Percentiles rank a stretch among this genome's conserved stretches.
These are phyloP conservation scores for Dorcus hopei DNA, from an alignment of 2,888 invertebrate genomes.

Conservation along the genomic window DNA sequence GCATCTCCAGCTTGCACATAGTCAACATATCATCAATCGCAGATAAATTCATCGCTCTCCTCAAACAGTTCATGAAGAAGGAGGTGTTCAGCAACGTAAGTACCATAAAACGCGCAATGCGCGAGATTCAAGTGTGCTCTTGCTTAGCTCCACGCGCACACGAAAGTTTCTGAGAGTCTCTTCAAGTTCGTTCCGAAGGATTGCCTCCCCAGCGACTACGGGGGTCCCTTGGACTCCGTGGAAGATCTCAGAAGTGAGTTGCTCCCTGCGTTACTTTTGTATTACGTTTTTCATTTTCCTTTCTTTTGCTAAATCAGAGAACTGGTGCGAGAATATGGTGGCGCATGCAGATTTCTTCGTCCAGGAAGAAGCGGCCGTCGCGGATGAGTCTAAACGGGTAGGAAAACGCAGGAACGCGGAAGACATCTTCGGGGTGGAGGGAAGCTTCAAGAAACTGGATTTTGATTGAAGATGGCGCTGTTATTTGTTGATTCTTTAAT, in stretches of 20 bases:
- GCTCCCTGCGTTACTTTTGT: no score
- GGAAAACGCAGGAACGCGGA: conserved; percentile 19
- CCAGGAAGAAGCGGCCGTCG: conserved; percentile 54
- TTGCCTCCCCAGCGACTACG: conserved; percentile 60
- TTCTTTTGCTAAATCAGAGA: not conserved
- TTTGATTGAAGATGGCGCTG: conserved; percentile 15
- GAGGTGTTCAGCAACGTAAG: conserved; percentile 46
- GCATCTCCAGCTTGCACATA: conserved; percentile 67
- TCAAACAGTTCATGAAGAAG: conserved; percentile 73
- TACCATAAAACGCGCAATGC: not conserved
- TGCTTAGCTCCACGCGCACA: conserved; percentile 1
- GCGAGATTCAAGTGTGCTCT: no score
- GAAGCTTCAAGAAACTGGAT: conserved; percentile 25
- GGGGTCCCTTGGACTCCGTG: conserved; percentile 52
- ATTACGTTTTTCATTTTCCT: no score
- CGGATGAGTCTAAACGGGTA: conserved; percentile 33
- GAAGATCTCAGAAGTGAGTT: not conserved
- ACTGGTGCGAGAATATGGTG: conserved; percentile 31
- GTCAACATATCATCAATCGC: conserved; percentile 66
- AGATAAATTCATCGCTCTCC: conserved; percentile 65
- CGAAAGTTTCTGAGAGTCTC: not conserved
- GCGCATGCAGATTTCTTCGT: conserved; percentile 41
- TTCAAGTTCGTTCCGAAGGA: conserved; percentile 51
- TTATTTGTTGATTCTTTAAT: no score
- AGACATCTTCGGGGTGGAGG: conserved; percentile 21